Conservation (phyloP, 2,888 invertebrate species). For the Drosophila birchii region DNA sequence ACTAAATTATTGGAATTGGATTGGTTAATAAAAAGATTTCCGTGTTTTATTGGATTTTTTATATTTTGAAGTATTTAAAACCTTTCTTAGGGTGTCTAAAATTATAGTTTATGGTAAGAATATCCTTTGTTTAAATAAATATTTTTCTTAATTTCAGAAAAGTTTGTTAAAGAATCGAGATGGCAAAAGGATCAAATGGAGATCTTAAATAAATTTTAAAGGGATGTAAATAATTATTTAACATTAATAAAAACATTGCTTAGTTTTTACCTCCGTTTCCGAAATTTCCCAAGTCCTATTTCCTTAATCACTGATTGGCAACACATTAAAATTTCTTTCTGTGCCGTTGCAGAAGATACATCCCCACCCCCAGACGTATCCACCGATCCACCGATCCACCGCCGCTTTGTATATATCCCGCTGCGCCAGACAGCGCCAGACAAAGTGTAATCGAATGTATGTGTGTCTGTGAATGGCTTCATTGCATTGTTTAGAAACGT, state of each 20-base stretch:
- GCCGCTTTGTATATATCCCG: conserved; percentile 46
- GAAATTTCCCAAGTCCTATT: neutral
- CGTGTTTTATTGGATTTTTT: rapidly evolving
- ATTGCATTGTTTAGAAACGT: conserved; percentile 73
- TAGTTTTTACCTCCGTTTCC: neutral
- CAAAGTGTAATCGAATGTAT: conserved; percentile 36
- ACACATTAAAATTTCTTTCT: neutral
- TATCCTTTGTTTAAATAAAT: too few species aligned
- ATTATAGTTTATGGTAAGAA: too few species aligned
- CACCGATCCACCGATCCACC: conserved; percentile 24
- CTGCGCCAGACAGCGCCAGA: conserved; percentile 52
- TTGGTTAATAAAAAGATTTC: neutral
- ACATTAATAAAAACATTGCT: neutral
- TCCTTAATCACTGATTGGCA: neutral
- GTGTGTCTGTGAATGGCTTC: conserved; percentile 48
- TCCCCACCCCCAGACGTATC: conserved; percentile 24
- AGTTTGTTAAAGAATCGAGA: too few species aligned
- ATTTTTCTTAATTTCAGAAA: too few species aligned
- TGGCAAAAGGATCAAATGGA: too few species aligned
- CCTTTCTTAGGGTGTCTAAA: neutral
- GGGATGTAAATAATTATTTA: too few species aligned
- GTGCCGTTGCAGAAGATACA: conserved; percentile 30
- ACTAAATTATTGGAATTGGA: neutral
- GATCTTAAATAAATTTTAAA: too few species aligned
- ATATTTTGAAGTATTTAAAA: too few species aligned